Conservation (phyloP, 2,888 invertebrate species). For the Lithophane socia region DNA sequence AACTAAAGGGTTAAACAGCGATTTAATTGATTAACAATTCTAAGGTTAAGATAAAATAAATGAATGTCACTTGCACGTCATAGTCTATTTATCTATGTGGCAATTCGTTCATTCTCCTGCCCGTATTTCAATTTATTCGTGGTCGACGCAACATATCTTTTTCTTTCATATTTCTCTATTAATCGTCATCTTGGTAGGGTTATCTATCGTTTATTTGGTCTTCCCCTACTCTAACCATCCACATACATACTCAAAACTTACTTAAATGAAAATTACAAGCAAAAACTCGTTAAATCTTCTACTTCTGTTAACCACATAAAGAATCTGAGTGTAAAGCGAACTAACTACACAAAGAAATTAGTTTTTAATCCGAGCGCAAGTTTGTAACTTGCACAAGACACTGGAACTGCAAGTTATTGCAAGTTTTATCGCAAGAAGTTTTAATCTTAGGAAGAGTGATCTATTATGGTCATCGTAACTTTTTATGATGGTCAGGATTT, state of each 20-base stretch:
- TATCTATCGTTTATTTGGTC: not conserved
- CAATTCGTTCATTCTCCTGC: not conserved
- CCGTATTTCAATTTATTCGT: not conserved
- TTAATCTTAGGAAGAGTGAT: conserved; percentile 55
- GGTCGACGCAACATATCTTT: not conserved
- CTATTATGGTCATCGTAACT: conserved; percentile 47
- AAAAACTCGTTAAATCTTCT: conserved; percentile 37
- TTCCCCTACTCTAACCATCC: not conserved
- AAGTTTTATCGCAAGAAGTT: conserved; percentile 58
- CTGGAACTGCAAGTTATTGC: conserved; percentile 46
- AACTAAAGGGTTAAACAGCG: not conserved
- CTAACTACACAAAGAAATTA: conserved; percentile 59
- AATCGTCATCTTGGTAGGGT: not conserved
- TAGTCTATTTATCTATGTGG: not conserved
- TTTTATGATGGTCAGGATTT: conserved; percentile 44
- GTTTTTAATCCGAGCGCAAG: conserved; percentile 63
- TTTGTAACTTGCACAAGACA: conserved; percentile 50
- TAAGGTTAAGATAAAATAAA: no score
- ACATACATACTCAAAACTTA: not conserved
- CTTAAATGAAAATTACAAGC: not conserved
- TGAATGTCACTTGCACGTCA: not conserved
- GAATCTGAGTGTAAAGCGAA: conserved; percentile 34
- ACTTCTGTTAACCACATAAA: conserved; percentile 46
- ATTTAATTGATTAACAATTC: no score
- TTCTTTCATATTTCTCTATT: not conserved